Evolutionary conservation across 1,140 invertebrate species (phyloP).

Genomic region (Telenomus remus): DNA sequence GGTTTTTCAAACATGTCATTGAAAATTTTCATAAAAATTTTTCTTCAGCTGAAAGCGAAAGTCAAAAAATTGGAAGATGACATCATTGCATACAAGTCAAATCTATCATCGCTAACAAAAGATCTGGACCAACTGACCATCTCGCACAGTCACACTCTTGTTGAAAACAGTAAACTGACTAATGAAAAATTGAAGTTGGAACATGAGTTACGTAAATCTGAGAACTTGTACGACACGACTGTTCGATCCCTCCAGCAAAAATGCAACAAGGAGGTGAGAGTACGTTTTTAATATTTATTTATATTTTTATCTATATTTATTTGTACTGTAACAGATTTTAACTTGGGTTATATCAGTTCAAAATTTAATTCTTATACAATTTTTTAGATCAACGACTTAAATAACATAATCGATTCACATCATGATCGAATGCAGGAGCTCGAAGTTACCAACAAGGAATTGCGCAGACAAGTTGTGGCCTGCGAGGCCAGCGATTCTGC

Average conservation of each 20-base stretch:
- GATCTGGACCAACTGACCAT: constrained; percentile 74
- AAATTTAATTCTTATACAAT: background rate
- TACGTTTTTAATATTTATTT: no score
- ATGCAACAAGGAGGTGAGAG: constrained; percentile 67
- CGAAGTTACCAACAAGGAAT: constrained; percentile 68
- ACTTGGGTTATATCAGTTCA: background rate
- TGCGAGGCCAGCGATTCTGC: constrained; percentile 70
- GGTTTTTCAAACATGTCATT: constrained; percentile 36
- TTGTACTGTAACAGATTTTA: no score
- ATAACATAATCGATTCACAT: constrained; percentile 70
- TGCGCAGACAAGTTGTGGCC: constrained; percentile 67
- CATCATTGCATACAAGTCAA: constrained; percentile 64
- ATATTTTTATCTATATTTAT: no score
- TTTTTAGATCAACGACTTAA: constrained; percentile 67
- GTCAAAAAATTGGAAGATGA: constrained; percentile 70
- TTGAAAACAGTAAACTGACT: constrained; percentile 80
- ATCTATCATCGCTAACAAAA: constrained; percentile 65
- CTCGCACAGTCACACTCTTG: constrained; percentile 77
- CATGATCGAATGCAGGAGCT: constrained; percentile 67
- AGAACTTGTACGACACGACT: constrained; percentile 62
- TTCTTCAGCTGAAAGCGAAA: constrained; percentile 51
- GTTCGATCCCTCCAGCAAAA: constrained; percentile 67
- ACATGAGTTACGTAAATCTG: constrained; percentile 71
- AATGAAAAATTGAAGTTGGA: constrained; percentile 78
- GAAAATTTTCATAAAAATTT: background rate